Evolutionary conservation across 2,113 vertebrate species (phyloP).

Genomic region (Morone saxatilis): DNA sequence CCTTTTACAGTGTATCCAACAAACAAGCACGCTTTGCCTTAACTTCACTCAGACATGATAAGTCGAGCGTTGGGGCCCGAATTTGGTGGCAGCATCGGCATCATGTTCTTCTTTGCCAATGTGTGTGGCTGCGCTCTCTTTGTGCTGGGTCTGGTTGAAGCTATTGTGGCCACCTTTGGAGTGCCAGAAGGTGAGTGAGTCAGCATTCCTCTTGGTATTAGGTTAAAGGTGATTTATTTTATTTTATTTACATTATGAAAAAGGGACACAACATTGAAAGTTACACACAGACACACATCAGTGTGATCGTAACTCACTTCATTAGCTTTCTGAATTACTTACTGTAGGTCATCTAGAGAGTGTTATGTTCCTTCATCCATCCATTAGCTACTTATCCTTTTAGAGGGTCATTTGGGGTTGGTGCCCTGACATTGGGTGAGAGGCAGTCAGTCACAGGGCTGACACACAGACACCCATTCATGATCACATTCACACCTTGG

Average conservation of each 20-base stretch:
- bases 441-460: too few species aligned
- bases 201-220: background rate
- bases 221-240: background rate
- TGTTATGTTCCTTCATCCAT: too few species aligned
- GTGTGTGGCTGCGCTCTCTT: slow-evolving; percentile 91
- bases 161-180: slow-evolving; percentile 89
- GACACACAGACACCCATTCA: too few species aligned
- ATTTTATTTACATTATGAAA: background rate
- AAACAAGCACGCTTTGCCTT: slow-evolving; percentile 60
- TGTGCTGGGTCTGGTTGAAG: slow-evolving; percentile 91
- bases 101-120: slow-evolving; percentile 95
- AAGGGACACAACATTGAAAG: background rate
- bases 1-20: background rate
- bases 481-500: too few species aligned
- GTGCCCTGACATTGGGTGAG: too few species aligned
- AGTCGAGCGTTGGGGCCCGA: slow-evolving; percentile 93
- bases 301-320: too few species aligned
- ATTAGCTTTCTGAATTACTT: too few species aligned
- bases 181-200: slow-evolving; percentile 80
- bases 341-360: too few species aligned
- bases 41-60: slow-evolving; percentile 89
- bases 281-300: too few species aligned
- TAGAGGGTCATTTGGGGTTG: too few species aligned
- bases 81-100: slow-evolving; percentile 92
- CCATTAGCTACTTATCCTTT: too few species aligned